Evolutionary conservation across 2,113 vertebrate genomes (phyloP).

Genomic region (Saccopteryx leptura): DNA sequence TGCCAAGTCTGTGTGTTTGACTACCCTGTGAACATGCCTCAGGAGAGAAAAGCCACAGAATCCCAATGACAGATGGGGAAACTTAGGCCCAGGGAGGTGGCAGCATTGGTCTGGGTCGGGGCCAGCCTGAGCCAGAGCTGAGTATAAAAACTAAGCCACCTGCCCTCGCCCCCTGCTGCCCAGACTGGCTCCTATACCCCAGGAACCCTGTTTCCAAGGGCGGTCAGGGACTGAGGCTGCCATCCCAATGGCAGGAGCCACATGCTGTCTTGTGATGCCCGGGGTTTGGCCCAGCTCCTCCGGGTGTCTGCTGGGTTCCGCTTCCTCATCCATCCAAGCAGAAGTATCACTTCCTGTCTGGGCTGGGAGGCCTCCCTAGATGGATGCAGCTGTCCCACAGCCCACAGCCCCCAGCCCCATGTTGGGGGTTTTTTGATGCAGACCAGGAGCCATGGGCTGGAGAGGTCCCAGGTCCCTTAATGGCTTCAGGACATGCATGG

Average conservation of each 20-base stretch:
- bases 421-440: background rate
- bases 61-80: background rate
- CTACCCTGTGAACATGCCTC: background rate
- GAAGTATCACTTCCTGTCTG: constrained; percentile 52
- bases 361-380: background rate
- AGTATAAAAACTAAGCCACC: background rate
- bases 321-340: constrained; percentile 10
- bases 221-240: fast-evolving
- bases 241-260: background rate
- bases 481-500: fast-evolving
- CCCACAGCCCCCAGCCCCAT: background rate
- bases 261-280: background rate
- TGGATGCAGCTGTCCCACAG: background rate
- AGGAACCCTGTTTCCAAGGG: fast-evolving
- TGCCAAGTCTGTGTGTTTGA: background rate
- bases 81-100: background rate
- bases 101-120: background rate
- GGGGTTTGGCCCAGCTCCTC: background rate
- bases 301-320: background rate
- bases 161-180: background rate
- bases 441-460: background rate
- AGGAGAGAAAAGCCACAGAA: background rate
- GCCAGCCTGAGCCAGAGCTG: background rate
- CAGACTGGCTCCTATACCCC: background rate
- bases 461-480: background rate